Percentiles rank a stretch among this genome's conserved stretches.
Evolutionary conservation across 2,113 vertebrate species (phyloP).

Genomic region (Carlito syrichta): DNA sequence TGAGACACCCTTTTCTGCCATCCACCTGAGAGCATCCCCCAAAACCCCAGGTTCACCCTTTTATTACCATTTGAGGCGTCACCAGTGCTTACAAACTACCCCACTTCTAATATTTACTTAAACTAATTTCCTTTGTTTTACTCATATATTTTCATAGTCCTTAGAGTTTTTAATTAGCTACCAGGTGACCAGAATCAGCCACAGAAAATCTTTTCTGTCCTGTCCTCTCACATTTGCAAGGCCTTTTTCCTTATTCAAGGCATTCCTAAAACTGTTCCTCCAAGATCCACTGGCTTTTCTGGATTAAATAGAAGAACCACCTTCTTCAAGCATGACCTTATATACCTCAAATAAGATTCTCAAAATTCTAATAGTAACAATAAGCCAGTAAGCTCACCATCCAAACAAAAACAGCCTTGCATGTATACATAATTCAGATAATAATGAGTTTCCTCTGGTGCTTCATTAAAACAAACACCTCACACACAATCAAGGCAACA

Average conservation of each 20-base stretch:
- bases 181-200: not conserved
- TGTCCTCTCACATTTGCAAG: not conserved
- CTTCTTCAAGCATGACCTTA: not conserved
- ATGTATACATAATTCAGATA: not conserved
- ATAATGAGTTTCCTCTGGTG: not conserved
- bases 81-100: not conserved
- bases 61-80: not conserved
- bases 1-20: not conserved
- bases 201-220: not conserved
- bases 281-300: not conserved
- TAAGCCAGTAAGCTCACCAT: not conserved
- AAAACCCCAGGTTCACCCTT: not conserved
- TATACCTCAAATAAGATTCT: slow-evolving; percentile 19
- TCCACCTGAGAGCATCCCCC: not conserved
- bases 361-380: too few species aligned
- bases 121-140: slow-evolving; percentile 10
- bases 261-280: not conserved
- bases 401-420: not conserved
- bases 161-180: slow-evolving; percentile 10
- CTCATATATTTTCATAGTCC: not conserved
- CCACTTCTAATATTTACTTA: not conserved
- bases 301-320: slow-evolving; percentile 14
- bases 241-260: not conserved
- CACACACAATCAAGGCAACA: not conserved
- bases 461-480: not conserved